Conservation (phyloP, 2,888 invertebrate species). For the Diaphora mendica region DNA sequence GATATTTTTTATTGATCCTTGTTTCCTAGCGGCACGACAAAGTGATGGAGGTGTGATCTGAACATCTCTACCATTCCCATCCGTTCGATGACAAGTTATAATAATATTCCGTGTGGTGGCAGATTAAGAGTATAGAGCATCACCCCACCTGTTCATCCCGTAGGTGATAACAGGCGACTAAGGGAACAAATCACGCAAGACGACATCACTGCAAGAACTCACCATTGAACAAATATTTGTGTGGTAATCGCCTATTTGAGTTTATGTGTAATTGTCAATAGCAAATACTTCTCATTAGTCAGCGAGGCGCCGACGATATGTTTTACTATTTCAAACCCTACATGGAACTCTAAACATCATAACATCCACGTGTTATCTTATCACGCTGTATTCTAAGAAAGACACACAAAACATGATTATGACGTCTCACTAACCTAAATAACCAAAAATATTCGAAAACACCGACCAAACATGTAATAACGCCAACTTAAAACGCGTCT, state of each 20-base stretch:
- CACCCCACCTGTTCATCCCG: no score
- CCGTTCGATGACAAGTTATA: neutral
- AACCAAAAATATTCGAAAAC: slow-evolving; percentile 37
- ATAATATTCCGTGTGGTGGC: no score
- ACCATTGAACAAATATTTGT: neutral
- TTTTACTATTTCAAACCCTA: slow-evolving; percentile 4
- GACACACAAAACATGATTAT: slow-evolving; percentile 19
- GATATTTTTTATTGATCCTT: neutral
- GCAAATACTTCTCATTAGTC: neutral
- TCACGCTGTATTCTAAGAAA: slow-evolving; percentile 39
- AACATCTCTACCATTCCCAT: neutral
- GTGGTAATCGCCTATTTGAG: neutral
- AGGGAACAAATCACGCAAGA: no score
- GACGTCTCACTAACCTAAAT: slow-evolving; percentile 40
- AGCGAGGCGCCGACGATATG: neutral
- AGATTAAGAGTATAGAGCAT: no score
- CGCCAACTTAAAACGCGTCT: slow-evolving; percentile 58
- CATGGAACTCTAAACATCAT: slow-evolving; percentile 32
- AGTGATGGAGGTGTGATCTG: neutral
- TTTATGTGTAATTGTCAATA: neutral
- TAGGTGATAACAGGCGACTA: no score
- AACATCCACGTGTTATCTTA: slow-evolving; percentile 34
- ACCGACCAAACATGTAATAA: slow-evolving; percentile 53
- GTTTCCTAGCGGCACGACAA: neutral
- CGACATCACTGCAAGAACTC: no score